A percentile compares a stretch with the other conserved stretches of the same genome.
Evolutionary conservation across 1,140 invertebrate genomes (phyloP).

Genomic region (Nebria ingens): DNA sequence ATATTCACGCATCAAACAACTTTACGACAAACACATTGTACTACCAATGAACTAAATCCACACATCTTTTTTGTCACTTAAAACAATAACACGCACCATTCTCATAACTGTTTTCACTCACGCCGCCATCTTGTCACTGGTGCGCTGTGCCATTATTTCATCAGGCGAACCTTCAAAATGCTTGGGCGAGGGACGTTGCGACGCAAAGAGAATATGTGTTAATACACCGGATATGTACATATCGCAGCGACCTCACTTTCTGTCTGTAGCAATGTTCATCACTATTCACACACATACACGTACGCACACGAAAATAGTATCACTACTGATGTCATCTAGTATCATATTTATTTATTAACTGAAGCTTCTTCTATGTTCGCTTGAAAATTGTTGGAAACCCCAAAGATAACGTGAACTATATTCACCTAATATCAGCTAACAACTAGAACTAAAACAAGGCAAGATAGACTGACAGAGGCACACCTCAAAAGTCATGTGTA

Average conservation of each 20-base stretch:
- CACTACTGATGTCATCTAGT: too few relatives aligned
- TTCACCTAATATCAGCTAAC: too few relatives aligned
- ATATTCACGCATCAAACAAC: slow-evolving; percentile 14
- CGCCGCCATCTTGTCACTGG: slow-evolving; percentile 29
- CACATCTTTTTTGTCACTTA: background rate
- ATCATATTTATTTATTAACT: too few relatives aligned
- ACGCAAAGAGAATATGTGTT: slow-evolving; percentile 23
- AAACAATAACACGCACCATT: slow-evolving; percentile 21
- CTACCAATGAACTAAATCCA: background rate
- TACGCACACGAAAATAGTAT: too few relatives aligned
- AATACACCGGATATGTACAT: slow-evolving; percentile 18
- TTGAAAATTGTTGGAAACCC: too few relatives aligned
- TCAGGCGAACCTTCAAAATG: background rate
- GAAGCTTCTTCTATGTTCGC: too few relatives aligned
- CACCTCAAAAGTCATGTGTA: too few relatives aligned
- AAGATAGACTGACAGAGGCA: too few relatives aligned
- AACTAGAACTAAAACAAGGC: too few relatives aligned
- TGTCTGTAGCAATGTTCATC: too few relatives aligned
- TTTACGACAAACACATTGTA: slow-evolving; percentile 14
- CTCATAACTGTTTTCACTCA: slow-evolving; percentile 25
- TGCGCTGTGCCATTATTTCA: background rate
- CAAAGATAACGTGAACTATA: too few relatives aligned
- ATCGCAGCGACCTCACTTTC: slow-evolving; percentile 26
- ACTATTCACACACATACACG: too few relatives aligned
- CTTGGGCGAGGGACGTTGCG: slow-evolving; percentile 18